Conservation (phyloP, 2,113 vertebrate genomes). For the Phyllostomus discolor region DNA sequence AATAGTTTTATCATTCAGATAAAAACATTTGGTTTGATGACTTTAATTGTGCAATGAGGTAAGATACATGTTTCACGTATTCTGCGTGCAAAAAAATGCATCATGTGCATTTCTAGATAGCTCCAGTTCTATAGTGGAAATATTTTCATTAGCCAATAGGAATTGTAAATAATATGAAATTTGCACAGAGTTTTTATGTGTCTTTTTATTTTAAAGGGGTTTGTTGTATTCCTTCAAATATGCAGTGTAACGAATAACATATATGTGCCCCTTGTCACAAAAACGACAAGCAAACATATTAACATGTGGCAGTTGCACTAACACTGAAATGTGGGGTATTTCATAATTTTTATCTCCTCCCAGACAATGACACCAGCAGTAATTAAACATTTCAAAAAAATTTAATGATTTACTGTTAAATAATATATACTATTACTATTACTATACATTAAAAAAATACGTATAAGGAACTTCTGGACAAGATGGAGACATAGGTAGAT, state of each 20-base stretch:
- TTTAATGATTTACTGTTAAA: not conserved
- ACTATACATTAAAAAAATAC: not conserved
- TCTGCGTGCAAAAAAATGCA: constrained; percentile 55
- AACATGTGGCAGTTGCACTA: not conserved
- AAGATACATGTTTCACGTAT: constrained; percentile 57
- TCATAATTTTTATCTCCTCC: not conserved
- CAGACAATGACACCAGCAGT: not conserved
- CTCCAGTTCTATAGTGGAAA: constrained; percentile 54
- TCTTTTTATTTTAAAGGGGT: constrained; percentile 68
- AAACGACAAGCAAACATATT: not conserved
- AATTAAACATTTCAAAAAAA: constrained; percentile 36
- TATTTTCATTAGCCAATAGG: constrained; percentile 61
- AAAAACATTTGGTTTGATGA: constrained; percentile 47
- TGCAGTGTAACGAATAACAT: constrained; percentile 53
- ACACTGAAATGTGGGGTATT: not conserved
- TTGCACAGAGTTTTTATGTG: constrained; percentile 77
- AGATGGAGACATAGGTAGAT: too few species aligned
- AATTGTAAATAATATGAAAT: constrained; percentile 45
- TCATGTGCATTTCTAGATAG: constrained; percentile 60
- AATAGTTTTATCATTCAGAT: constrained; percentile 54
- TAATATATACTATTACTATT: not conserved
- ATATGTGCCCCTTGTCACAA: not conserved
- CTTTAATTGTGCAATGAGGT: constrained; percentile 25
- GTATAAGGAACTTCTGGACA: too few species aligned
- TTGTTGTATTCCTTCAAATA: constrained; percentile 78